Evolutionary conservation across 2,888 invertebrate species (phyloP).

Genomic region (Acleris emargana): DNA sequence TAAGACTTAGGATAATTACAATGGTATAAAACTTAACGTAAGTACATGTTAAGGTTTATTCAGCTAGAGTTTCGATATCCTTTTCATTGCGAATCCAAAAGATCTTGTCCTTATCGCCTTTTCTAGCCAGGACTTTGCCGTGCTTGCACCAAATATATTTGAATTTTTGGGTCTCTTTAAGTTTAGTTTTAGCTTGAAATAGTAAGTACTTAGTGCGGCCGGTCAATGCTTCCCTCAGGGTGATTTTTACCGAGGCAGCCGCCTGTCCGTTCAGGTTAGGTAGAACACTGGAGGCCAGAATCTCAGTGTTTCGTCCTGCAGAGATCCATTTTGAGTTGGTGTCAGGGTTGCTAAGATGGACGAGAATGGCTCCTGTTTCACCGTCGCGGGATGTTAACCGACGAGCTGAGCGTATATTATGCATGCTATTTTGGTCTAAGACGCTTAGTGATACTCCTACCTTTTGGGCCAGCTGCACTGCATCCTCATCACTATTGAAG

Average conservation of each 20-base stretch:
- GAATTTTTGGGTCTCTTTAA: slow-evolving; percentile 15
- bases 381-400: no score
- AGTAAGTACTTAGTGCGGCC: slow-evolving; percentile 19
- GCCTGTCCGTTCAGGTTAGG: not conserved
- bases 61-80: slow-evolving; percentile 8
- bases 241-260: not conserved
- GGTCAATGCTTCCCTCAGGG: slow-evolving; percentile 15
- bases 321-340: no score
- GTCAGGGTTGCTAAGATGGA: no score
- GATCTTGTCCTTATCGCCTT: slow-evolving; percentile 19
- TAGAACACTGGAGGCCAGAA: slow-evolving; percentile 4
- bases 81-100: slow-evolving; percentile 6
- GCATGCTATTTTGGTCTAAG: no score
- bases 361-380: no score
- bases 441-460: no score
- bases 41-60: not conserved
- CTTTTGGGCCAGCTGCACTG: no score
- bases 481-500: no score
- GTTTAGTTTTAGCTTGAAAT: slow-evolving; percentile 9
- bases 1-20: not conserved
- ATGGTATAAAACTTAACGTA: no score
- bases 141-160: slow-evolving; percentile 14
- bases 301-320: not conserved
- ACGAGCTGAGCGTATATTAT: no score
- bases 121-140: slow-evolving; percentile 13